Percentiles rank a stretch among this genome's conserved stretches.
phyloP scores from a whole-genome alignment of 2,888 invertebrate species.

The Eudemis profundana region DNA sequence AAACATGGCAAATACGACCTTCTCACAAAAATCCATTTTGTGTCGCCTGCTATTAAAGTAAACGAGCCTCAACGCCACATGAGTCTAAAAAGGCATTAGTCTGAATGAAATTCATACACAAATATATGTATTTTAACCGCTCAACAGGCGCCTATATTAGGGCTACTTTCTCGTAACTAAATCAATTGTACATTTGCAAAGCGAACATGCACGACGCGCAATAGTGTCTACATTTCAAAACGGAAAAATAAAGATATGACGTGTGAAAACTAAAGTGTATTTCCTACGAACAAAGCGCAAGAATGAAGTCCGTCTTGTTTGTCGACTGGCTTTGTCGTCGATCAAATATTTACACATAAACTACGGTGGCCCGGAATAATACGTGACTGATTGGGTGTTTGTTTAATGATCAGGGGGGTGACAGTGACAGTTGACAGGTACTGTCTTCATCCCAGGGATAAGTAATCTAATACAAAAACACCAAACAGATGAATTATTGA shows the following conservation, averaged over 20 bases:
- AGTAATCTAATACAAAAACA: background rate
- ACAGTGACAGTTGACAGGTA: background rate
- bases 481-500: too few species aligned
- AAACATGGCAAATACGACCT: conserved; percentile 19
- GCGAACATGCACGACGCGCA: background rate
- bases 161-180: background rate
- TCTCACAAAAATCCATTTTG: conserved; percentile 25
- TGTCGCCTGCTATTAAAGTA: conserved; percentile 27
- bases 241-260: background rate
- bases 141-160: background rate
- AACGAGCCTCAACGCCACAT: background rate
- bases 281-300: conserved; percentile 33
- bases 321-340: conserved; percentile 50
- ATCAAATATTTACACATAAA: conserved; percentile 60
- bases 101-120: background rate
- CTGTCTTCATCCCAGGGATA: conserved; percentile 7
- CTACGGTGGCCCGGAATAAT: conserved; percentile 48
- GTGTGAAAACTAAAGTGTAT: background rate
- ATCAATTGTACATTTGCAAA: background rate
- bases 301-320: conserved; percentile 46
- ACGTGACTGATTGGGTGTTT: conserved; percentile 47
- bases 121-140: too few species aligned
- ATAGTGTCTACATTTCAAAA: background rate
- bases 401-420: conserved; percentile 37
- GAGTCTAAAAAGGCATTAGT: background rate